A percentile compares a stretch with the other conserved stretches of the same genome.
phyloP scores from a whole-genome alignment of 2,113 vertebrate genomes.

The Apaloderma vittatum region DNA sequence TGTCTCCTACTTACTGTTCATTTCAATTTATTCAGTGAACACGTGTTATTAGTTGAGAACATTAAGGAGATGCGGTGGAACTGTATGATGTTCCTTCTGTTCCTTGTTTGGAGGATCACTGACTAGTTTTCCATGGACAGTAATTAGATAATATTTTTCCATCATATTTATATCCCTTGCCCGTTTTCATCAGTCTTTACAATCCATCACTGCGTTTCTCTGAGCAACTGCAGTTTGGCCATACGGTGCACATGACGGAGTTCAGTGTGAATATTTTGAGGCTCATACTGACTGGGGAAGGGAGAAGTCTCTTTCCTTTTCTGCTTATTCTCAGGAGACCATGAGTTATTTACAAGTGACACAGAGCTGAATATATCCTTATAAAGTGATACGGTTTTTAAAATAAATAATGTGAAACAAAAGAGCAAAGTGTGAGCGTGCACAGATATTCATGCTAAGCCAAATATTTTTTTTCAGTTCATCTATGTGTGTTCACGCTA shows the following conservation, averaged over 20 bases:
- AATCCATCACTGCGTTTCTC: neutral
- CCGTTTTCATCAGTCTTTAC: neutral
- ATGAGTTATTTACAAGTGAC: neutral
- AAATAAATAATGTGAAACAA: neutral
- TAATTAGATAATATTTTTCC: neutral
- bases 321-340: neutral
- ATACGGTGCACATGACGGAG: accelerated
- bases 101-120: neutral
- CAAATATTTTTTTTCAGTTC: neutral
- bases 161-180: neutral
- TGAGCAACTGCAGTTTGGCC: neutral
- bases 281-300: neutral
- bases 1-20: neutral
- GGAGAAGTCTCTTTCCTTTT: neutral
- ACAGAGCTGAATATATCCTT: neutral
- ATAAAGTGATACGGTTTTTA: neutral
- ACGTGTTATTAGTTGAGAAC: neutral
- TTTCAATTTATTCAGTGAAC: neutral
- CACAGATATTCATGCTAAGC: neutral
- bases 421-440: neutral
- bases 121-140: neutral
- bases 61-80: neutral
- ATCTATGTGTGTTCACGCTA: neutral
- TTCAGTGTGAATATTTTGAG: neutral
- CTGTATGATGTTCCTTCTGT: neutral